These are phyloP conservation scores for Smittia aterrima DNA, from an alignment of 2,888 invertebrate genomes.

Conservation along the genomic window DNA sequence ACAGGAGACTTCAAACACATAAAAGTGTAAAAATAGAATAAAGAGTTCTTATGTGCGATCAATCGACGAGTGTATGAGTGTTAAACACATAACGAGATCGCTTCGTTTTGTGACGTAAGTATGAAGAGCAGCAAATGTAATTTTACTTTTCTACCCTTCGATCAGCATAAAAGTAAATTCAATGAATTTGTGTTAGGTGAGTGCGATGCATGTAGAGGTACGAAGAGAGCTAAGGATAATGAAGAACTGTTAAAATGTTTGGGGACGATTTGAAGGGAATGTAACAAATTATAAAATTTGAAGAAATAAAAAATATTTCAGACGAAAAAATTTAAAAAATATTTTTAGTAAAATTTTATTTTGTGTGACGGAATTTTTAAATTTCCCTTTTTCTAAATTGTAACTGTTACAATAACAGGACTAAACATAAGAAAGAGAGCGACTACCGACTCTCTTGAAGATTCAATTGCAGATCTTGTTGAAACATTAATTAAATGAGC, in stretches of 20 bases:
- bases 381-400: background rate
- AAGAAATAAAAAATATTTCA: background rate
- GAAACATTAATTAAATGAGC: background rate
- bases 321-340: background rate
- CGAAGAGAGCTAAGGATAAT: slow-evolving; percentile 12
- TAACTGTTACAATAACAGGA: background rate
- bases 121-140: background rate
- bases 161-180: background rate
- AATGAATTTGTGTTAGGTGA: background rate
- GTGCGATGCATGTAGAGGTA: background rate
- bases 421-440: background rate
- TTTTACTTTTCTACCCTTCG: slow-evolving; percentile 17
- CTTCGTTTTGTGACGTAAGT: slow-evolving; percentile 36
- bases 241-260: slow-evolving; percentile 4
- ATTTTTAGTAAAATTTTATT: background rate
- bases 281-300: background rate
- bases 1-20: slow-evolving; percentile 27
- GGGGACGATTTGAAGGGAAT: background rate
- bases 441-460: background rate
- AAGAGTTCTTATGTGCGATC: slow-evolving; percentile 6
- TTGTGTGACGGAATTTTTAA: background rate
- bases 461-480: background rate
- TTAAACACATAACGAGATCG: slow-evolving; percentile 24
- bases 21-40: slow-evolving; percentile 7
- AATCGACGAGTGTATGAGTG: background rate